A percentile compares a stretch with the other conserved stretches of the same genome.
phyloP scores from a whole-genome alignment of 2,888 invertebrate species.

The Hirtodrosophila histrioides region DNA sequence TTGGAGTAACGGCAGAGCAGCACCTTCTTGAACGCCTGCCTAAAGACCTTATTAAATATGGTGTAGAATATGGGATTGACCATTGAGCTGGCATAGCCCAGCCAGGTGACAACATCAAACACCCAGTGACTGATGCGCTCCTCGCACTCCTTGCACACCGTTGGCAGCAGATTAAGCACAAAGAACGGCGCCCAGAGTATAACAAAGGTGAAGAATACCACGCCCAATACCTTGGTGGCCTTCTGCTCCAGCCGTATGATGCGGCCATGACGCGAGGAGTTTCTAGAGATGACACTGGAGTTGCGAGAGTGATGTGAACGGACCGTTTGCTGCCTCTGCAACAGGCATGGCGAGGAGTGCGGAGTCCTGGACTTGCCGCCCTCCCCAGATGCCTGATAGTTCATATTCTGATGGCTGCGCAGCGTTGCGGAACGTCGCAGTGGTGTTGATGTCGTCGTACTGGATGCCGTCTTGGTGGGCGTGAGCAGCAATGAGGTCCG shows the following conservation, averaged over 20 bases:
- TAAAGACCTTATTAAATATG: conserved; percentile 96
- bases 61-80: conserved; percentile 98
- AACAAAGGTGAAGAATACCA: conserved; percentile 97
- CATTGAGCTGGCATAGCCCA: conserved; percentile 97
- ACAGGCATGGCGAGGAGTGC: conserved; percentile 86
- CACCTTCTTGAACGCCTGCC: conserved; percentile 95
- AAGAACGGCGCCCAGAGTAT: conserved; percentile 98
- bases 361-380: conserved; percentile 83
- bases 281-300: conserved; percentile 92
- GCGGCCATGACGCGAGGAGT: conserved; percentile 92
- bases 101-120: conserved; percentile 94
- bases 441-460: conserved; percentile 81
- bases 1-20: conserved; percentile 90
- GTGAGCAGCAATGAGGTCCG: conserved; percentile 87
- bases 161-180: conserved; percentile 93
- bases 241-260: conserved; percentile 96
- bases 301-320: conserved; percentile 91
- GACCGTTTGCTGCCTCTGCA: conserved; percentile 86
- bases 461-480: conserved; percentile 82
- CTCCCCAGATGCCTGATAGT: conserved; percentile 59
- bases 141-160: conserved; percentile 92
- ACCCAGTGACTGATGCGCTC: conserved; percentile 90
- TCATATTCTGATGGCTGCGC: conserved; percentile 85
- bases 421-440: conserved; percentile 87
- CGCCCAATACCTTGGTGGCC: conserved; percentile 97